Conservation (phyloP, 2,797 vertebrate genomes). For the Anableps anableps region DNA sequence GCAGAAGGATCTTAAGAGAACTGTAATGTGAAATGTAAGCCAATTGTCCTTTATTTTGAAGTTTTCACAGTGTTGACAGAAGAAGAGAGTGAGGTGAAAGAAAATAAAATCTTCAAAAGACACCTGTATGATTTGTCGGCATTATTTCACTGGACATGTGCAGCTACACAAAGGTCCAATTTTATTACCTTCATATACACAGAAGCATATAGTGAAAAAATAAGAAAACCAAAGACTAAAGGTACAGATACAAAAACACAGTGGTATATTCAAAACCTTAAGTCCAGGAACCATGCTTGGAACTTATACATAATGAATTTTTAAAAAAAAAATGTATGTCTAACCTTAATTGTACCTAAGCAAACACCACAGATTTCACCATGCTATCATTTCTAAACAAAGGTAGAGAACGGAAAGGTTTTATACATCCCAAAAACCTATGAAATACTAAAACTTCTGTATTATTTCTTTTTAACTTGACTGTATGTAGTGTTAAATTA, state of each 20-base stretch:
- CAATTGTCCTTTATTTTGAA: too few relatives aligned
- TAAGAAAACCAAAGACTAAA: not conserved
- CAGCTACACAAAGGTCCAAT: too few relatives aligned
- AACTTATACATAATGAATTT: not conserved
- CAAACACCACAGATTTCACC: not conserved
- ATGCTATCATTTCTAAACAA: not conserved
- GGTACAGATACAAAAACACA: not conserved
- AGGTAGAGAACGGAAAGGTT: not conserved
- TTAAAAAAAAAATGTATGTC: not conserved
- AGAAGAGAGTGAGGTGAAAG: too few relatives aligned
- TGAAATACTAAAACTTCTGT: not conserved
- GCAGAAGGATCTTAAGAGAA: too few relatives aligned
- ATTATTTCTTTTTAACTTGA: not conserved
- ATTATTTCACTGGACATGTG: too few relatives aligned
- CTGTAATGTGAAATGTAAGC: too few relatives aligned
- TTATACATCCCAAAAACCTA: not conserved
- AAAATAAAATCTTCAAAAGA: too few relatives aligned
- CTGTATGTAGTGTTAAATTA: not conserved
- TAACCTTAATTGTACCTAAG: not conserved
- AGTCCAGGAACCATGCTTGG: not conserved
- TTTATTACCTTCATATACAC: too few relatives aligned
- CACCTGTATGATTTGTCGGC: too few relatives aligned
- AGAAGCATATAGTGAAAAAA: not conserved
- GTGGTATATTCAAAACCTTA: not conserved
- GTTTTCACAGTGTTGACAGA: too few relatives aligned